A percentile compares a stretch with the other conserved stretches of the same genome.
Conservation (phyloP, 2,888 invertebrate species). For the Agrochola lychnidis region DNA sequence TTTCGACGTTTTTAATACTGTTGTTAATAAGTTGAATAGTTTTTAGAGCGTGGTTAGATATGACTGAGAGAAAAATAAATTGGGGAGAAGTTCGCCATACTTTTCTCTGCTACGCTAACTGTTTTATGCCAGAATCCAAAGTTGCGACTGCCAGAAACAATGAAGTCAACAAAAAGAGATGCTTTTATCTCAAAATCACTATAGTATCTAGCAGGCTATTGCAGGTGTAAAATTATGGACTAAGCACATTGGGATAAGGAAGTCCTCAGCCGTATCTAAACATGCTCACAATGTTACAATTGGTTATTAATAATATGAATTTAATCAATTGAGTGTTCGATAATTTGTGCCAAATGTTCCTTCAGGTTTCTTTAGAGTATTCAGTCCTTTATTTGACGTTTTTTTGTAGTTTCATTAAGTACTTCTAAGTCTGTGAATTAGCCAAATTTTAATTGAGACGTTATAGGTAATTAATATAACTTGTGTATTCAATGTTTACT, state of each 20-base stretch:
- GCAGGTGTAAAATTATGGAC: neutral
- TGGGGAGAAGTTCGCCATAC: neutral
- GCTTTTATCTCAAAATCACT: neutral
- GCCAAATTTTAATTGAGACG: conserved; percentile 66
- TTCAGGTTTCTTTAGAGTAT: conserved; percentile 65
- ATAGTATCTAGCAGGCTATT: neutral
- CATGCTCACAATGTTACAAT: conserved; percentile 33
- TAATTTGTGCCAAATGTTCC: conserved; percentile 75
- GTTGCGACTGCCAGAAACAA: neutral
- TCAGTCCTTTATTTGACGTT: conserved; percentile 44
- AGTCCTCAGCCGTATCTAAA: conserved; percentile 30
- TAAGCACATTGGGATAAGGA: neutral
- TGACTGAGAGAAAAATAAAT: neutral
- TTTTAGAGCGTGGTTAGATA: conserved; percentile 41
- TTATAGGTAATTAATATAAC: conserved; percentile 13
- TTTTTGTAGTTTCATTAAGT: conserved; percentile 40
- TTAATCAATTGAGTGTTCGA: conserved; percentile 66
- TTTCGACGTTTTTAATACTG: conserved; percentile 54
- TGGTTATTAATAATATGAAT: conserved; percentile 66
- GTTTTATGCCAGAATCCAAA: neutral
- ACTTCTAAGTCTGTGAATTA: conserved; percentile 58
- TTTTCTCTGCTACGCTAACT: neutral
- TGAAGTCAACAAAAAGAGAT: neutral
- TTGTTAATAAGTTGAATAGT: conserved; percentile 43
- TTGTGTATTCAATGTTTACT: conserved; percentile 25